These are phyloP conservation scores for Darevskia mixta DNA, from an alignment of 2,797 vertebrate genomes.

Conservation along the genomic window DNA sequence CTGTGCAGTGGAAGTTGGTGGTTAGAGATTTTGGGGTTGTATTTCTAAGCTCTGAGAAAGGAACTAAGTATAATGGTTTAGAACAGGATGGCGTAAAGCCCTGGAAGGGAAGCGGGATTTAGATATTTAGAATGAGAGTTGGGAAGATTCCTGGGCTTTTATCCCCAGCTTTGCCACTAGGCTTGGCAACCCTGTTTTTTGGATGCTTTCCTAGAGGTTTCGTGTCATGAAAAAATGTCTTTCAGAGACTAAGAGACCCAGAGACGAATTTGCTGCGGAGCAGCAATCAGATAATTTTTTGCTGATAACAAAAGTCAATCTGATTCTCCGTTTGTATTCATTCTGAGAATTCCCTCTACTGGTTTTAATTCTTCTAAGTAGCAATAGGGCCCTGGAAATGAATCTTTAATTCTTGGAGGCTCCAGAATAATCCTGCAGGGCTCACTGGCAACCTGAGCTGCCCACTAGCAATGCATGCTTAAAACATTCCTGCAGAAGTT, in stretches of 20 bases:
- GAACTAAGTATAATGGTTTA: constrained; percentile 9
- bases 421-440: constrained; percentile 20
- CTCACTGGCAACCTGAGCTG: background rate
- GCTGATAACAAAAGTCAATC: constrained; percentile 19
- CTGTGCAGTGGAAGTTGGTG: constrained; percentile 1
- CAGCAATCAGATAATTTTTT: constrained; percentile 7
- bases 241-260: constrained; percentile 22
- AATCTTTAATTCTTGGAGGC: constrained; percentile 18
- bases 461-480: constrained; percentile 10
- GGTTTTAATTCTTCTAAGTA: constrained; percentile 31
- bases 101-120: constrained; percentile 26
- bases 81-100: constrained; percentile 27
- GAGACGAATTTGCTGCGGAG: constrained; percentile 20
- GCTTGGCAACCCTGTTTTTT: constrained; percentile 13
- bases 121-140: background rate
- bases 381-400: background rate
- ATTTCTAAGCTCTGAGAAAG: constrained; percentile 9
- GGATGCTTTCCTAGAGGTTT: constrained; percentile 14
- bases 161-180: constrained; percentile 20
- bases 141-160: constrained; percentile 19
- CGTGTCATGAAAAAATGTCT: constrained; percentile 41
- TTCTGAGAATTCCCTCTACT: constrained; percentile 25
- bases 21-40: constrained; percentile 10
- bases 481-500: background rate
- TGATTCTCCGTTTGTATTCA: background rate